Percentiles rank a stretch among this genome's conserved stretches.
Conservation (phyloP, 1,140 invertebrate genomes). For the Brachystomella parvula region DNA sequence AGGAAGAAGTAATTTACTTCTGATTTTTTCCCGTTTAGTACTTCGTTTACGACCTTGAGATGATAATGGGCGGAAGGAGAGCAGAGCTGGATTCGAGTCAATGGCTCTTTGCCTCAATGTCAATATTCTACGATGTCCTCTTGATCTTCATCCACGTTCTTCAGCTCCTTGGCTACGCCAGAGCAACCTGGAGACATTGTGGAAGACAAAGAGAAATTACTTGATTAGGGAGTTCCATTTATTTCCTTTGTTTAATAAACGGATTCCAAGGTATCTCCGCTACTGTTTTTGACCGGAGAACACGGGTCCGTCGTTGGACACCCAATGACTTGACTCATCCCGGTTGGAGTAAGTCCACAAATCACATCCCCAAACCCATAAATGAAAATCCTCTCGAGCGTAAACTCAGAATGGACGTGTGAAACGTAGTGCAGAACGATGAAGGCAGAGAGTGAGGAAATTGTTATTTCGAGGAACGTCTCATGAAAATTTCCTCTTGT, state of each 20-base stretch:
- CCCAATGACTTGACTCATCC: too few species aligned
- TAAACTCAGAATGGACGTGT: too few species aligned
- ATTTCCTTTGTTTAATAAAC: neutral
- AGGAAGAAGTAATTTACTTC: neutral
- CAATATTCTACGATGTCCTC: conserved; percentile 13
- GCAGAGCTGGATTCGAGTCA: neutral
- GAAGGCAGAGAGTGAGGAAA: too few species aligned
- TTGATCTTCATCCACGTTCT: conserved; percentile 12
- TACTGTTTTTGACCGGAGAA: too few species aligned
- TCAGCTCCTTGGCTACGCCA: neutral
- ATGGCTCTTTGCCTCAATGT: neutral
- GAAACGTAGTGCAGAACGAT: too few species aligned
- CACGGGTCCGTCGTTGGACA: too few species aligned
- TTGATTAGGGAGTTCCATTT: neutral
- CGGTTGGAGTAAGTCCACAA: too few species aligned
- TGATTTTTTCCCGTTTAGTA: neutral
- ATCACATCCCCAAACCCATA: neutral
- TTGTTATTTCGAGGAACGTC: too few species aligned
- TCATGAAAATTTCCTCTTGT: too few species aligned
- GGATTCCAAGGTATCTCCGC: neutral
- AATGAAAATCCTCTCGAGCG: neutral
- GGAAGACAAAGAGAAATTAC: neutral
- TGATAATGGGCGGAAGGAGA: conserved; percentile 4
- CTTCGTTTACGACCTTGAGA: neutral
- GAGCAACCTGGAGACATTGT: neutral